Evolutionary conservation across 2,113 vertebrate species (phyloP).

Genomic region (Chlamydotis undulata): DNA sequence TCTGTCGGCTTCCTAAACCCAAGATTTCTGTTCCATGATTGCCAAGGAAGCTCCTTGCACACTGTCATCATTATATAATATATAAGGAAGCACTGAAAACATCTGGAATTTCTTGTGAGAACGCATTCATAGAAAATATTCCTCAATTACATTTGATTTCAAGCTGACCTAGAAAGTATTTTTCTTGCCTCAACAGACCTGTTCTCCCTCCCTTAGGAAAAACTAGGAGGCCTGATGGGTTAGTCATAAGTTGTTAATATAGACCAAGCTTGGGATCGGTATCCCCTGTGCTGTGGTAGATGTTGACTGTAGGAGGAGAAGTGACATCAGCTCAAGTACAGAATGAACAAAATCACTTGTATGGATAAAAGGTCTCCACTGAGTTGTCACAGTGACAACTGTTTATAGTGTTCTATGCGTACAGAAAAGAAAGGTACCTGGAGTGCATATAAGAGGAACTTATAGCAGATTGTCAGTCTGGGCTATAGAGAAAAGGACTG

Average conservation of each 20-base stretch:
- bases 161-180: not conserved
- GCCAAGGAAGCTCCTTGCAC: conserved; percentile 2
- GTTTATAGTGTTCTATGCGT: not conserved
- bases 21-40: not conserved
- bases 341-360: not conserved
- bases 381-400: not conserved
- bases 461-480: not conserved
- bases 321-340: not conserved
- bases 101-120: not conserved
- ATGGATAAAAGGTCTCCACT: not conserved
- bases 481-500: not conserved
- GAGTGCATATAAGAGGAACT: not conserved
- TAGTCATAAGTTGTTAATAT: not conserved
- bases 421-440: not conserved
- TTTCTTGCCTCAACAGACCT: not conserved
- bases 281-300: not conserved
- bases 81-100: not conserved
- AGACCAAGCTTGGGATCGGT: not conserved
- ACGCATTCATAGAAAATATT: not conserved
- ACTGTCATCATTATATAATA: not conserved
- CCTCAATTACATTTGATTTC: not conserved
- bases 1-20: conserved; percentile 28
- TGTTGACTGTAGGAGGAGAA: not conserved
- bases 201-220: not conserved
- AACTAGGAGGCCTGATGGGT: not conserved